Evolutionary conservation across 2,888 invertebrate genomes (phyloP).

Genomic region (Arrhopalites spinosus): DNA sequence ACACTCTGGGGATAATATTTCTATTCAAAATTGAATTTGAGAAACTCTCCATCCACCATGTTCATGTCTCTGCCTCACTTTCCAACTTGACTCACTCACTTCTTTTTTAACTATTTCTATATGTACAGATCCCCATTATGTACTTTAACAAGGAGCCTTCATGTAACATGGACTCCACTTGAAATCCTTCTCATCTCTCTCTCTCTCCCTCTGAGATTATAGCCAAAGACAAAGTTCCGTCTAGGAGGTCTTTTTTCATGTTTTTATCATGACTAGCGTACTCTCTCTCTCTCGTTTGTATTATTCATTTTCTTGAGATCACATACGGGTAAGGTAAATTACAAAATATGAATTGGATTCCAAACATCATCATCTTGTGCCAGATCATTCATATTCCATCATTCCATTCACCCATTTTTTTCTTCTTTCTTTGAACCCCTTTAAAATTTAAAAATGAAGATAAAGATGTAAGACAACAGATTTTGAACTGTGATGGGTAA

Average conservation of each 20-base stretch:
- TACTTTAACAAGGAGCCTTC: neutral
- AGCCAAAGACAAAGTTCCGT: constrained; percentile 29
- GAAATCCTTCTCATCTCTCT: constrained; percentile 12
- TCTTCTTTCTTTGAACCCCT: neutral
- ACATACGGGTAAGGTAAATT: neutral
- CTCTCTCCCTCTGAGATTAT: neutral
- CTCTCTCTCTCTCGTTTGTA: neutral
- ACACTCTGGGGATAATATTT: neutral
- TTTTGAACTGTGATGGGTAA: no score
- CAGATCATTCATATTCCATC: neutral
- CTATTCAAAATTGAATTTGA: constrained; percentile 1
- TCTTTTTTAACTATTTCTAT: no score
- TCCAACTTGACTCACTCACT: neutral
- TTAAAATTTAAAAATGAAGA: no score
- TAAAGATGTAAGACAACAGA: no score
- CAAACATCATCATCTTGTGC: neutral
- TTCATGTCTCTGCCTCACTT: neutral
- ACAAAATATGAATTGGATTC: neutral
- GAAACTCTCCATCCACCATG: neutral
- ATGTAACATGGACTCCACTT: constrained; percentile 22
- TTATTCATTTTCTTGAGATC: neutral
- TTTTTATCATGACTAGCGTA: neutral
- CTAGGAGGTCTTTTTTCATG: constrained; percentile 27
- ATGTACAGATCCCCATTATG: neutral
- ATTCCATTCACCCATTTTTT: neutral